phyloP scores from a whole-genome alignment of 2,888 invertebrate genomes.

The Drosophila austrosaltans region DNA sequence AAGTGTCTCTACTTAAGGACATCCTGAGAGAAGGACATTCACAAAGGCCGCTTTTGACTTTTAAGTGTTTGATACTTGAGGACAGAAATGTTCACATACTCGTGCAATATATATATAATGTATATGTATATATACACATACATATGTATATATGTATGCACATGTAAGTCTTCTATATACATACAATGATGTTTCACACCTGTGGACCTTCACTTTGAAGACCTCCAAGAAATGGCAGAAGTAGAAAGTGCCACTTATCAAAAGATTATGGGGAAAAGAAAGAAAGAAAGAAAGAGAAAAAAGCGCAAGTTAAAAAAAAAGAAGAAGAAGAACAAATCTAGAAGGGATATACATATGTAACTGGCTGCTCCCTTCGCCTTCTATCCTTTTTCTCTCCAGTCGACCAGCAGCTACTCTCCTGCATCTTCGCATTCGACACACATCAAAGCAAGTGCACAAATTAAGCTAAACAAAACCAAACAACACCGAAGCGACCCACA shows the following conservation, averaged over 20 bases:
- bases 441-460: constrained; percentile 76
- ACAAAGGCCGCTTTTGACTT: constrained; percentile 14
- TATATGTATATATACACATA: background rate
- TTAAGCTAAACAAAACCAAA: constrained; percentile 77
- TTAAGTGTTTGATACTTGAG: background rate
- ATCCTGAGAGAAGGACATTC: constrained; percentile 4
- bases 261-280: constrained; percentile 59
- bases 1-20: constrained; percentile 11
- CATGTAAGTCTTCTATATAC: background rate
- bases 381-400: constrained; percentile 14
- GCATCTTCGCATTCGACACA: constrained; percentile 40
- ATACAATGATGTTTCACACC: constrained; percentile 8
- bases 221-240: constrained; percentile 8
- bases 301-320: too few species aligned
- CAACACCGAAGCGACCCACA: constrained; percentile 67
- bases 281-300: constrained; percentile 27
- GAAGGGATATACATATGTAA: background rate
- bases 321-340: background rate
- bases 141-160: background rate
- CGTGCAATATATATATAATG: too few species aligned
- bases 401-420: background rate
- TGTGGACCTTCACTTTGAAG: constrained; percentile 3
- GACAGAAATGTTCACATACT: background rate
- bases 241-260: constrained; percentile 57
- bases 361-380: background rate